A percentile compares a stretch with the other conserved stretches of the same genome.
Conservation (phyloP, 1,140 invertebrate species). For the Panonychus citri region DNA sequence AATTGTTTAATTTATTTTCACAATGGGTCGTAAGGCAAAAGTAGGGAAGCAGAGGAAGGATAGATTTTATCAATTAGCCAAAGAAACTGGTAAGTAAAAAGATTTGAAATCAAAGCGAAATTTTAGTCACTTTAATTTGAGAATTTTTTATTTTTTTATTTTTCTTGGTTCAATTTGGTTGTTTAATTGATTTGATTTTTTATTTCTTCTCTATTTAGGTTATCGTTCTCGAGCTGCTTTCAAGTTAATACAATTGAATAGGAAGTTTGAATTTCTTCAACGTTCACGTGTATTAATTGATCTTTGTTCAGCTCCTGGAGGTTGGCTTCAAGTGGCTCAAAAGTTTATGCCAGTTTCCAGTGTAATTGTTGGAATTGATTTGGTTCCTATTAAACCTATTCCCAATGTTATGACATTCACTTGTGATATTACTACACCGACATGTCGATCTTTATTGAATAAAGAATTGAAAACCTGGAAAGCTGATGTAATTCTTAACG, state of each 20-base stretch:
- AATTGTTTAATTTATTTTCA: not conserved
- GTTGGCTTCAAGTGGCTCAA: conserved; percentile 99
- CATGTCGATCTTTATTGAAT: conserved; percentile 39
- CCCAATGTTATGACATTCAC: conserved; percentile 64
- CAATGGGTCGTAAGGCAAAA: conserved; percentile 90
- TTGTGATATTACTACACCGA: conserved; percentile 91
- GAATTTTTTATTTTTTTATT: not conserved
- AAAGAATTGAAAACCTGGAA: conserved; percentile 82
- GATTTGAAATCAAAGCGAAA: no score
- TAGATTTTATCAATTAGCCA: conserved; percentile 94
- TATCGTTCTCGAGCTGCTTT: conserved; percentile 91
- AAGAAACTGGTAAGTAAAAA: conserved; percentile 62
- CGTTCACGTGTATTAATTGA: conserved; percentile 85
- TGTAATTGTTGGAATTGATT: conserved; percentile 77
- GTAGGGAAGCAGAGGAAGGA: conserved; percentile 91
- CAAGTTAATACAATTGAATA: conserved; percentile 90
- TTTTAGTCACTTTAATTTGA: no score
- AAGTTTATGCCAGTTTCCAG: conserved; percentile 95
- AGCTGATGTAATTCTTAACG: conserved; percentile 84
- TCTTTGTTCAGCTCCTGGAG: conserved; percentile 94
- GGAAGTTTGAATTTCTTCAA: conserved; percentile 92
- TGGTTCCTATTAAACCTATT: conserved; percentile 82
- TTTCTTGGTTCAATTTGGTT: not conserved
- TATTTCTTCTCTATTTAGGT: conserved; percentile 49
- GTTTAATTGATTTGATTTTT: conserved; percentile 4